Conservation (phyloP, 1,140 invertebrate species). For the Saxidomus purpurata region DNA sequence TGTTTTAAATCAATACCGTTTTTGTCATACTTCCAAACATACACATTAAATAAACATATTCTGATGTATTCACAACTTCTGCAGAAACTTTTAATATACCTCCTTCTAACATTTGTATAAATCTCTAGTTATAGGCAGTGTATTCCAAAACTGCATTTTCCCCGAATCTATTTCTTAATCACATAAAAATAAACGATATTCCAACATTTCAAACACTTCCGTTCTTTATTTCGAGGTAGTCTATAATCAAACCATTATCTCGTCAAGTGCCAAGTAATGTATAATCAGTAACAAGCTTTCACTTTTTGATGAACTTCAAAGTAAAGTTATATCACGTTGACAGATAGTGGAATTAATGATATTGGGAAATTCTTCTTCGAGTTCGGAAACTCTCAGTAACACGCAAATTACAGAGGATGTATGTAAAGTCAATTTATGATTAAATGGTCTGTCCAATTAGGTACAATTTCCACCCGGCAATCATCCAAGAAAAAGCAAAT, state of each 20-base stretch:
- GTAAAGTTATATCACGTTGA: background rate
- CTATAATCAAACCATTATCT: background rate
- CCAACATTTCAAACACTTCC: too few relatives aligned
- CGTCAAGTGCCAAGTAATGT: background rate
- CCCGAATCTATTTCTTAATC: too few relatives aligned
- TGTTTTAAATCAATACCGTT: too few relatives aligned
- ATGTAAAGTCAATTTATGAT: background rate
- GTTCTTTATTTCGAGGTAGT: too few relatives aligned
- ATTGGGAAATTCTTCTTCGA: background rate
- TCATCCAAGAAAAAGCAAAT: slow-evolving; percentile 16
- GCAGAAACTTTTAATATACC: too few relatives aligned
- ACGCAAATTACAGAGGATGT: background rate
- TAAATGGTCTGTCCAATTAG: slow-evolving; percentile 16
- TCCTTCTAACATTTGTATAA: too few relatives aligned
- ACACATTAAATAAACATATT: too few relatives aligned
- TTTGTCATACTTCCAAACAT: too few relatives aligned
- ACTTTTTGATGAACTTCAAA: background rate
- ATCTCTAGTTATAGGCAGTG: too few relatives aligned
- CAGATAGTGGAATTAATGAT: background rate
- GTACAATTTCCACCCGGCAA: background rate
- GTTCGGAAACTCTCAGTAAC: background rate
- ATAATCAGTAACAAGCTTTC: background rate
- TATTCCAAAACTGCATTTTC: too few relatives aligned
- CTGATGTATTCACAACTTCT: too few relatives aligned
- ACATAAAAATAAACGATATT: too few relatives aligned